Evolutionary conservation across 2,888 invertebrate species (phyloP).

Genomic region (Leucania comma): DNA sequence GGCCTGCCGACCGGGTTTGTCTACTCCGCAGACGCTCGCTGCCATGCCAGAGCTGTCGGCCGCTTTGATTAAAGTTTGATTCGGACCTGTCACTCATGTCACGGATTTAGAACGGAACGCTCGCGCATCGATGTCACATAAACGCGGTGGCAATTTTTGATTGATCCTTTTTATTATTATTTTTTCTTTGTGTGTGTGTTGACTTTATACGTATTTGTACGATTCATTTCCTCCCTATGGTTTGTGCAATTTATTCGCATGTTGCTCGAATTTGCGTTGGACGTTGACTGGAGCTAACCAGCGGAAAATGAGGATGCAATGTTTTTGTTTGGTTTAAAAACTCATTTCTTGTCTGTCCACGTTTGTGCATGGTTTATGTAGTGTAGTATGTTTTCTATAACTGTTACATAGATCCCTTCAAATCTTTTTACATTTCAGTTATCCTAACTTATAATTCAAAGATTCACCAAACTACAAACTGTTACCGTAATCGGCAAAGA

Average conservation of each 20-base stretch:
- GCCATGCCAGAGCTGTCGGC: conserved; percentile 75
- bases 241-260: conserved; percentile 31
- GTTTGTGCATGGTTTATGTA: background rate
- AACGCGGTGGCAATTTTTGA: conserved; percentile 62
- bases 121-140: conserved; percentile 77
- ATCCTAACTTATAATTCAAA: conserved; percentile 4
- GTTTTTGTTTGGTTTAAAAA: conserved; percentile 34
- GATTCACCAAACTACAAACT: conserved; percentile 34
- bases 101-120: conserved; percentile 72
- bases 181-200: conserved; percentile 34
- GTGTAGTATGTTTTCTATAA: background rate
- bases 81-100: conserved; percentile 83
- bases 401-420: background rate
- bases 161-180: conserved; percentile 56
- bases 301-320: conserved; percentile 31
- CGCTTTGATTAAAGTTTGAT: conserved; percentile 89
- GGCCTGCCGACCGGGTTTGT: conserved; percentile 77
- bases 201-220: conserved; percentile 30
- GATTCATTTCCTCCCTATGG: conserved; percentile 27
- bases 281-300: conserved; percentile 32
- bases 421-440: background rate
- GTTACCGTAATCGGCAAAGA: conserved; percentile 48
- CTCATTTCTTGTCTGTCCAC: conserved; percentile 10
- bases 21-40: conserved; percentile 76
- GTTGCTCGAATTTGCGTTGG: conserved; percentile 12